Evolutionary conservation across 2,888 invertebrate species (phyloP), one percentile per base, ranked within the genome.

Genomic region (Acrobasis suavella): DNA sequence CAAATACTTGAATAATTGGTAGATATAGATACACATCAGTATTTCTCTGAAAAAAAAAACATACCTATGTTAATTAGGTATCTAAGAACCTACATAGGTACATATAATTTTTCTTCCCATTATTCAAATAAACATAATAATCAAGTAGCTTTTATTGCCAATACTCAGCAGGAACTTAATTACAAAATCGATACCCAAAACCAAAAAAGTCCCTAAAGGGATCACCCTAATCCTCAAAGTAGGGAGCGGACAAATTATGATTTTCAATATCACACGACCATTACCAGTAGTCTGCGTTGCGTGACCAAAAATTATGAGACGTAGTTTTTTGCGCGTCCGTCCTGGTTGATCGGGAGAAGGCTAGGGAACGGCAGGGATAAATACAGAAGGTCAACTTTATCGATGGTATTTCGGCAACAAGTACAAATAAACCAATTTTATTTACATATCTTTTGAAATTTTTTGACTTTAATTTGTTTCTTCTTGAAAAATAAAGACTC

Each of bases 191-290:
- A 55, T 55, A 55, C 15, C 37, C 16, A 49, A 55, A 72, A 73
- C 78, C 78, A 80, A 77, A 80, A 80, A 75, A 68, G 72, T 75
- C 77, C 75, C 69, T 42, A 22, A 9, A 56, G 15, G 14, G 56
- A 69, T 70, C 74, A 75, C 78, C 78, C 72, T 69, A 65, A 68
- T 65, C 50, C 55, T 22, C 42, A 12, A 56, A 56, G 56, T 38
- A 49, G 86, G 81, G 84, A 79, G 64, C 78, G 83, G 82, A 90
- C 88, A 89, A 89, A 91, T 91, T 90, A 89, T 91, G 88, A 88
- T 89, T 80, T 87, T 89, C 85, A 83, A 86, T 90, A 89, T 89
- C 87, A 84, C 87, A 85, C 85, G 83, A 86, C 82, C 84, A 91
- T 91, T 89, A 91, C 86, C 71, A 77, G 73, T 74, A 72, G 74